A percentile compares a stretch with the other conserved stretches of the same genome.
These are phyloP conservation scores for Pogonophryne albipinna DNA, from an alignment of 2,797 vertebrate genomes.

Conservation along the genomic window DNA sequence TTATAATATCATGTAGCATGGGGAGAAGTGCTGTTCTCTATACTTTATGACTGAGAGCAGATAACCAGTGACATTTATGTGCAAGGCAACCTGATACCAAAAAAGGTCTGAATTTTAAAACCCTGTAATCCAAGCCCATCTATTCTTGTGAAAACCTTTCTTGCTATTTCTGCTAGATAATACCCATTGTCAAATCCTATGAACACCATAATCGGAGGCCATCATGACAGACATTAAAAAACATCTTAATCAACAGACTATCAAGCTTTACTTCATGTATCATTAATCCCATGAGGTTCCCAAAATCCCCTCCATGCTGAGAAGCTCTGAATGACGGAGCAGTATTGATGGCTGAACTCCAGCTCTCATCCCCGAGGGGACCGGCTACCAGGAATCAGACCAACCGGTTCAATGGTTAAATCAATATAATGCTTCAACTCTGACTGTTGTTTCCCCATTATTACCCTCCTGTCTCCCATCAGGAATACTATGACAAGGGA, in stretches of 20 bases:
- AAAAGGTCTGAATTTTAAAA: neutral
- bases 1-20: neutral
- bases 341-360: constrained; percentile 24
- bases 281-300: constrained; percentile 1
- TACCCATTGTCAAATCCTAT: neutral
- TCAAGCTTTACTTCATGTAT: constrained; percentile 7
- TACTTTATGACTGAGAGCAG: neutral
- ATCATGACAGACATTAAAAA: constrained; percentile 16
- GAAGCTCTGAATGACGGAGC: constrained; percentile 19
- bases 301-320: constrained; percentile 1
- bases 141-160: neutral
- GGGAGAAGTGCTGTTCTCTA: neutral
- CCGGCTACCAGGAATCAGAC: constrained; percentile 56
- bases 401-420: constrained; percentile 39
- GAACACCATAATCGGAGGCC: neutral
- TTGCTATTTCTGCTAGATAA: neutral
- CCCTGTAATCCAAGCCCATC: neutral
- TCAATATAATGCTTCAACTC: constrained; percentile 44
- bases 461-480: neutral
- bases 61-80: neutral
- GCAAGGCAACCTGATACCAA: neutral
- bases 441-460: constrained; percentile 18
- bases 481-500: constrained; percentile 94
- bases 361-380: constrained; percentile 30
- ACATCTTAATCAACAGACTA: constrained; percentile 17